Conservation (phyloP, 2,113 vertebrate genomes). For the Coryphaenoides rupestris region DNA sequence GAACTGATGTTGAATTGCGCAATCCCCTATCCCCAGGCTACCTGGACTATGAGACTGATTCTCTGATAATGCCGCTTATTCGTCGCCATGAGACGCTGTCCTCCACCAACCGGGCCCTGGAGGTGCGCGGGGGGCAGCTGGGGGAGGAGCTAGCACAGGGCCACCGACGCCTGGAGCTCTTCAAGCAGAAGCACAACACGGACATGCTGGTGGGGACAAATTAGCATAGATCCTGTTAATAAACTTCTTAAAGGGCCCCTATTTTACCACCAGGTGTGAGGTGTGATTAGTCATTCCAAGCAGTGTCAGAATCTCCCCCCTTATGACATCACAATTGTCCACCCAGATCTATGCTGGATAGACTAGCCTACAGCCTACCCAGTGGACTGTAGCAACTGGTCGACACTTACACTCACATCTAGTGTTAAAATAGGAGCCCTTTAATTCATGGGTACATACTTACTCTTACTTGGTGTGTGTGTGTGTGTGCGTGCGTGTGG, state of each 20-base stretch:
- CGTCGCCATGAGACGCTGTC: conserved; percentile 64
- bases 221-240: no score
- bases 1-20: neutral
- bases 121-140: conserved; percentile 56
- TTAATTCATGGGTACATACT: no score
- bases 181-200: conserved; percentile 62
- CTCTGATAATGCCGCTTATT: conserved; percentile 60
- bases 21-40: conserved; percentile 23
- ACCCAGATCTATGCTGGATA: no score
- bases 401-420: no score
- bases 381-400: no score
- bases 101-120: conserved; percentile 62
- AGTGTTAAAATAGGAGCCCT: no score
- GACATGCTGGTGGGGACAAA: conserved; percentile 54
- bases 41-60: conserved; percentile 48
- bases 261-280: no score
- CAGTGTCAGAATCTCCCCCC: no score
- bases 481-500: conserved; percentile 5
- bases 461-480: neutral
- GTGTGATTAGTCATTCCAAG: no score
- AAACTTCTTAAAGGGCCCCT: no score
- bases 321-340: no score
- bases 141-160: conserved; percentile 60
- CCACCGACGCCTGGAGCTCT: conserved; percentile 54
- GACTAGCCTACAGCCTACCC: no score